Evolutionary conservation across 2,888 invertebrate species (phyloP), one percentile per base, ranked within the genome.

Genomic region (Esperia sulphurella): DNA sequence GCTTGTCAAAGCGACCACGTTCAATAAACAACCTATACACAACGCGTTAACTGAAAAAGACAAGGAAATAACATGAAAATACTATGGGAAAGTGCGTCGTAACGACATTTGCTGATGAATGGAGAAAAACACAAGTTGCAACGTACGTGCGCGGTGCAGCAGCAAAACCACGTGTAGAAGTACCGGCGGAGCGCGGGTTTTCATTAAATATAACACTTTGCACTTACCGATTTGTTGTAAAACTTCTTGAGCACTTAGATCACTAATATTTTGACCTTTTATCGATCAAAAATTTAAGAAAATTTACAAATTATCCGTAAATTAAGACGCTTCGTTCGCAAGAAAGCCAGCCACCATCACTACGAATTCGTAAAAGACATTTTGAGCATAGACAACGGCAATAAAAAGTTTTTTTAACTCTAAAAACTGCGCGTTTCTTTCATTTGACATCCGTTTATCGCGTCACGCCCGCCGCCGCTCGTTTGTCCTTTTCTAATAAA

Each of bases 301-400:
- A 68, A 78, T 74, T n/a, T 71, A 79, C 74, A 79, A 86, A 78
- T 83, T 71, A 73, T 61, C 62, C 72, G 78, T 73, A 86, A 84
- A 79, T 83, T 82, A 87, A 70, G 85, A 84, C 71, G 86, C 85
- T 85, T 84, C 75, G 83, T 81, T 81, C 76, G 84, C 87, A 84
- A 88, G 83, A 80, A 90, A 86, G 88, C 89, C 88, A 87, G 88
- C 90, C 88, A 89, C 89, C 90, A 86, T 88, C 89, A 87, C 89
- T 89, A 88, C 82, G 75, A 83, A 83, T 81, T 79, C 84, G 89
- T 86, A 88, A 90, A 90, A 90, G 90, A 90, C 87, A 87, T 86
- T 73, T 77, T 81, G 59, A 62, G 58, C 88, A 89, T 89, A 88
- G 87, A 89, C 83, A 82, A 73, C 65, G 63, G 61, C 71, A 71